A percentile compares a stretch with the other conserved stretches of the same genome.
phyloP scores from a whole-genome alignment of 2,888 invertebrate genomes.

The Drosophila antonietae region DNA sequence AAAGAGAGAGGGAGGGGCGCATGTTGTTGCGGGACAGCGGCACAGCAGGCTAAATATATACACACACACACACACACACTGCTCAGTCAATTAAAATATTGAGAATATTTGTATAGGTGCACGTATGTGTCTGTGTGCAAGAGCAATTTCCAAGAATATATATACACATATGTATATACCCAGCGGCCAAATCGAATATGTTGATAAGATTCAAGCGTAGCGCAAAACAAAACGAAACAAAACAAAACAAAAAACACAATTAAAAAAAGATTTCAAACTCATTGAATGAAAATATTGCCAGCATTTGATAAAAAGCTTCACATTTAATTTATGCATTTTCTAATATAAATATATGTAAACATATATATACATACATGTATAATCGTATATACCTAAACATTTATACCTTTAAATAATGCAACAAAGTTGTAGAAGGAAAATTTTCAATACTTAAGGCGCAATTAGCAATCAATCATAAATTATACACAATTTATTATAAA shows the following conservation, averaged over 20 bases:
- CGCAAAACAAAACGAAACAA: slow-evolving; percentile 8
- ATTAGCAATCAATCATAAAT: slow-evolving; percentile 68
- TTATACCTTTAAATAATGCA: slow-evolving; percentile 39
- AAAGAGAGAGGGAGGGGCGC: not conserved
- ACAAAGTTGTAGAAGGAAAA: slow-evolving; percentile 46
- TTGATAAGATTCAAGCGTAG: slow-evolving; percentile 40
- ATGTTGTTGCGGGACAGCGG: slow-evolving; percentile 10
- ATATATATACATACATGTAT: slow-evolving; percentile 13
- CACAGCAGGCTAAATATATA: slow-evolving; percentile 37
- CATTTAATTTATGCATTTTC: slow-evolving; percentile 46
- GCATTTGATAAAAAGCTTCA: slow-evolving; percentile 40
- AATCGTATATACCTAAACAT: not conserved
- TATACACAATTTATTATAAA: slow-evolving; percentile 27
- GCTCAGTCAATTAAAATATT: slow-evolving; percentile 61
- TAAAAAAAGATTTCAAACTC: slow-evolving; percentile 39
- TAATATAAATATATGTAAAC: slow-evolving; percentile 1
- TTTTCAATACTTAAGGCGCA: slow-evolving; percentile 47
- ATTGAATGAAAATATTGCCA: slow-evolving; percentile 30
- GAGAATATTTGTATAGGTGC: slow-evolving; percentile 23
- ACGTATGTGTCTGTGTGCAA: slow-evolving; percentile 3
- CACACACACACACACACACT: slow-evolving; percentile 16
- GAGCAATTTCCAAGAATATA: slow-evolving; percentile 36
- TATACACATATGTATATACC: slow-evolving; percentile 27
- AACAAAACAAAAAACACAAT: not conserved
- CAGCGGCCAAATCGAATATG: slow-evolving; percentile 50